Conservation (phyloP, 2,797 vertebrate genomes). For the Sebastes itinus region DNA sequence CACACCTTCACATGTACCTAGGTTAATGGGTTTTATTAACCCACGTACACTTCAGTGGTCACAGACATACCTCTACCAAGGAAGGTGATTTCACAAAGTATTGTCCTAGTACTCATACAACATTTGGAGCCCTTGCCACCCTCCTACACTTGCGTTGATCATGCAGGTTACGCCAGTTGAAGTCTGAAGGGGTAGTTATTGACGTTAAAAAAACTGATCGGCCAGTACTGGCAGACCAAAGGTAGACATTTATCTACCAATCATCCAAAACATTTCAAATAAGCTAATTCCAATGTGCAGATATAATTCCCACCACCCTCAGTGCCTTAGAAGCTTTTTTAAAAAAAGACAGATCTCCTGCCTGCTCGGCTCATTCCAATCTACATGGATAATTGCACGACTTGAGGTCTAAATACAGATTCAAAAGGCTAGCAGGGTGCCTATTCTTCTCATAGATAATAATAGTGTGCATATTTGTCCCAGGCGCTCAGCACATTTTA, state of each 20-base stretch:
- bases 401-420: slow-evolving; percentile 52
- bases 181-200: neutral
- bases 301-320: slow-evolving; percentile 16
- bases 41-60: neutral
- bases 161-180: neutral
- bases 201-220: neutral
- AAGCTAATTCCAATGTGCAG: slow-evolving; percentile 9
- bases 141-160: neutral
- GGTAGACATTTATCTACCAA: neutral
- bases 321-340: neutral
- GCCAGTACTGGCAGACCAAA: neutral
- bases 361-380: slow-evolving; percentile 32
- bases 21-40: neutral
- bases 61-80: neutral
- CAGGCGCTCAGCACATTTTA: neutral
- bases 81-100: neutral
- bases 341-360: slow-evolving; percentile 1
- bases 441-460: slow-evolving; percentile 45
- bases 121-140: neutral
- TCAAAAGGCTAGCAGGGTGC: slow-evolving; percentile 21
- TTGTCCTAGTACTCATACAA: too few species aligned
- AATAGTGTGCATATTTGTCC: slow-evolving; percentile 16
- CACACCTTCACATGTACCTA: neutral
- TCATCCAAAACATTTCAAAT: slow-evolving; percentile 8
- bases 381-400: slow-evolving; percentile 54